These are phyloP conservation scores for Alosa alosa DNA, from an alignment of 2,113 vertebrate species.

Conservation along the genomic window DNA sequence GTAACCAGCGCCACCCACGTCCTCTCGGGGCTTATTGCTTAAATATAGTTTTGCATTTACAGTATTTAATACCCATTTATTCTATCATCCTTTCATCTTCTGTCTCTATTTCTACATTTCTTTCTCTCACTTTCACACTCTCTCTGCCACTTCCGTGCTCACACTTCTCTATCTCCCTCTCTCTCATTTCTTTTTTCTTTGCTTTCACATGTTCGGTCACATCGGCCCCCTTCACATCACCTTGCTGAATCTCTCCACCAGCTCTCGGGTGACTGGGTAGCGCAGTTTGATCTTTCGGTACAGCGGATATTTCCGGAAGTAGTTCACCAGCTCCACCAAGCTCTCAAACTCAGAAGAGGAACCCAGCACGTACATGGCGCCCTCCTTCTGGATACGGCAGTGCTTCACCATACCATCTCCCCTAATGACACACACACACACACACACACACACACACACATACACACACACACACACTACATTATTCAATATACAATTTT, in stretches of 20 bases:
- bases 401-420: slow-evolving; percentile 94
- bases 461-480: background rate
- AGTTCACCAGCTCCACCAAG: slow-evolving; percentile 88
- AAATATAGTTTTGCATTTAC: background rate
- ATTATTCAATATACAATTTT: no score
- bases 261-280: slow-evolving; percentile 88
- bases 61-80: background rate
- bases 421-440: slow-evolving; percentile 61
- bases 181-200: background rate
- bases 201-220: background rate
- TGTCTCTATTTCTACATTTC: background rate
- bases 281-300: slow-evolving; percentile 94
- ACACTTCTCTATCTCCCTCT: background rate
- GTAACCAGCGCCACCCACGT: no score
- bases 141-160: background rate
- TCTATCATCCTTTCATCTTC: background rate
- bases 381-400: slow-evolving; percentile 89
- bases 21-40: no score
- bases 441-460: background rate
- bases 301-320: slow-evolving; percentile 86
- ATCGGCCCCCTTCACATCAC: slow-evolving; percentile 62
- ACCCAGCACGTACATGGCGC: slow-evolving; percentile 83
- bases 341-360: slow-evolving; percentile 92
- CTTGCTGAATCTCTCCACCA: slow-evolving; percentile 83
- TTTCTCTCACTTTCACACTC: background rate